These are phyloP conservation scores for Chloebia gouldiae DNA, from an alignment of 2,113 vertebrate genomes.

Conservation along the genomic window DNA sequence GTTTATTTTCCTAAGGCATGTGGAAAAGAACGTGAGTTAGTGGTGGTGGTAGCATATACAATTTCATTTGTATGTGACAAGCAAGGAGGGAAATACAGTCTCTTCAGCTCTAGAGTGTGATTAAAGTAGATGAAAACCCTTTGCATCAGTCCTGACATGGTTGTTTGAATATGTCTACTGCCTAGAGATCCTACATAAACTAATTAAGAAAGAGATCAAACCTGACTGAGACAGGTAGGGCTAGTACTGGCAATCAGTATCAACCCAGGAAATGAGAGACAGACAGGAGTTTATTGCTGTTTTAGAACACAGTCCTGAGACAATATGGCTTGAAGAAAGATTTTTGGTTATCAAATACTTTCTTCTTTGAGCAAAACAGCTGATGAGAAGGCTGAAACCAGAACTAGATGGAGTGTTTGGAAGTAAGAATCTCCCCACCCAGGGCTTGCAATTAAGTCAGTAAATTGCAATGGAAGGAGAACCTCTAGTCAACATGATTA, in stretches of 20 bases:
- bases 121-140: background rate
- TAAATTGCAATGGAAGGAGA: background rate
- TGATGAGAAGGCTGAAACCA: background rate
- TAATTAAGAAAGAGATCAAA: background rate
- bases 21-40: background rate
- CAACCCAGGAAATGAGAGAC: background rate
- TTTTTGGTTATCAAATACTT: background rate
- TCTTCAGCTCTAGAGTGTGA: background rate
- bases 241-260: background rate
- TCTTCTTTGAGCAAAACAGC: background rate
- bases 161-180: background rate
- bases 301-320: background rate
- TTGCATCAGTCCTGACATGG: background rate
- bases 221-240: background rate
- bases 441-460: background rate
- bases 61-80: background rate
- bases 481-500: background rate
- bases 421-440: background rate
- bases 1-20: background rate
- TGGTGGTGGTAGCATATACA: background rate
- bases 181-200: background rate
- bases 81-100: background rate
- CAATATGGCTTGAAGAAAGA: background rate
- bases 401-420: background rate
- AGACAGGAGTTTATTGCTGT: background rate